These are phyloP conservation scores for Callocephalon fimbriatum DNA, from an alignment of 2,113 vertebrate genomes.

Conservation along the genomic window DNA sequence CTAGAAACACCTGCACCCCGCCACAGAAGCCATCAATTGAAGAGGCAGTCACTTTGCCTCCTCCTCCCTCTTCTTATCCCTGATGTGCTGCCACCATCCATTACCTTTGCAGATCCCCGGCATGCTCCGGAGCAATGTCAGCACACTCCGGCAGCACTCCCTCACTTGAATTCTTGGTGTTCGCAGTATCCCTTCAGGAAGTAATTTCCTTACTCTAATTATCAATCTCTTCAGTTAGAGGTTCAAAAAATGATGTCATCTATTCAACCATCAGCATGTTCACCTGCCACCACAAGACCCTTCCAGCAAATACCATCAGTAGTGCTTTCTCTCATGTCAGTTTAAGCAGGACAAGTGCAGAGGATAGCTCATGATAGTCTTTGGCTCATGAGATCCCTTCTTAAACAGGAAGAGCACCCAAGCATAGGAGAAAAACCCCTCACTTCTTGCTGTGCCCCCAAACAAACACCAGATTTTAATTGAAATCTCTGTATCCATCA, in stretches of 20 bases:
- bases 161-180: background rate
- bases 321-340: background rate
- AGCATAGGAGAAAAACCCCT: accelerated
- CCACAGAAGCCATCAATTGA: background rate
- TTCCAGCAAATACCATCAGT: background rate
- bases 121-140: background rate
- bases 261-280: background rate
- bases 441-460: background rate
- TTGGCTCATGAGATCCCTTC: background rate
- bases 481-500: background rate
- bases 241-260: background rate
- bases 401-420: background rate
- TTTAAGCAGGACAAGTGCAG: background rate
- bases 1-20: background rate
- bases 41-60: background rate
- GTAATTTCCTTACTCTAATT: background rate
- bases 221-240: constrained; percentile 39
- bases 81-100: background rate
- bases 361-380: background rate
- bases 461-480: background rate
- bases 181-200: constrained; percentile 12
- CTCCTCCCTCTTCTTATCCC: background rate
- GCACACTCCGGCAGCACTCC: background rate
- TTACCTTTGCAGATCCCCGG: background rate
- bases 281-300: background rate